Base-by-base conservation (phyloP, 2,888 invertebrate genomes). In the Volucella bombylans region DNA sequence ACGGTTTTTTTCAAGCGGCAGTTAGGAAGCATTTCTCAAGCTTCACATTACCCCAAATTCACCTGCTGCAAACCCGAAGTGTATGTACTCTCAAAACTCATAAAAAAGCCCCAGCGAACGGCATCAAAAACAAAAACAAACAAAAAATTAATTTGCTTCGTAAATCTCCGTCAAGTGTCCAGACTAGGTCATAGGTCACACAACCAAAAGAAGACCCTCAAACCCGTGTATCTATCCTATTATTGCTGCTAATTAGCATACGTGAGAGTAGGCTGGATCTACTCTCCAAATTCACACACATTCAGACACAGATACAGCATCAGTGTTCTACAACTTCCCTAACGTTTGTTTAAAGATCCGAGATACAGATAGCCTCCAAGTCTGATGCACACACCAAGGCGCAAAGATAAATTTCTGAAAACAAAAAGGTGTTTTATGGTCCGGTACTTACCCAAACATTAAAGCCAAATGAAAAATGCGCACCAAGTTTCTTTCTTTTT, bases 361-460 rank as follows among this genome's bases (percentile, higher is more conserved):
- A 39, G 55, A 57, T 18, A 55, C 11, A 81, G 81, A 81, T 81
- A 81, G 71, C 64, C 64, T 18, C 68, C 62, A 67, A 71, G 59
- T 43, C 67, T 39, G 71, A 59, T 82, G 79, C 82, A 78, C 82
- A 82, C 62, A 64, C 31, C 6, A 31, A 31, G 31, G 72, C 72
- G 82, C 78, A 82, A 82, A 72, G 67, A 69, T 54, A 77, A 62
- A 68, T 61, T 69, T 57, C 23, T 64, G 14, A 67, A 12, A 45
- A 18, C 73, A 68, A 64, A 62, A 67, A 57, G 59, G 62, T 73
- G 62, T 78, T 82, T 82, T 82, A 73, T 82, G 52, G 78, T 55
- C 62, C 68, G 62, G 73, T 73, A 82, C 82, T 82, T 82, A 82
- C 78, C 59, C 73, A 78, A 78, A 78, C 82, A 82, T 78, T 82